These are phyloP conservation scores for Diabrotica undecimpunctata DNA, from an alignment of 1,140 invertebrate species.

Conservation along the genomic window DNA sequence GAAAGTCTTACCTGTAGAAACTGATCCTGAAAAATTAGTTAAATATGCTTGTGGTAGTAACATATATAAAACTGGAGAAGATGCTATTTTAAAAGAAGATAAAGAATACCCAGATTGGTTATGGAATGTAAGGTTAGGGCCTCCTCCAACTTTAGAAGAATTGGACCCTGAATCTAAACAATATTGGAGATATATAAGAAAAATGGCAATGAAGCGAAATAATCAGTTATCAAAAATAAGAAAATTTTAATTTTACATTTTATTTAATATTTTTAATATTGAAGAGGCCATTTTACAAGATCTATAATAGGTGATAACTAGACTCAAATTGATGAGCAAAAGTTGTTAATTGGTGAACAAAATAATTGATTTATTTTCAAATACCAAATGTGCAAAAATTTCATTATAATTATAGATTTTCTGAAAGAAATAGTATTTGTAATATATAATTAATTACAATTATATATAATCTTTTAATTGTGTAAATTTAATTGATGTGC, in stretches of 20 bases:
- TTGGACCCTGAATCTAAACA: constrained; percentile 73
- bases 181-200: constrained; percentile 74
- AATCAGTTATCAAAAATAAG: constrained; percentile 57
- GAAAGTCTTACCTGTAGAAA: constrained; percentile 78
- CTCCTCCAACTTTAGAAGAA: constrained; percentile 62
- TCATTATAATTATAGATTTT: too few species aligned
- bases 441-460: too few species aligned
- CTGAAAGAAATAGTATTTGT: too few species aligned
- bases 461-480: too few species aligned
- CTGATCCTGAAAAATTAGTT: constrained; percentile 74
- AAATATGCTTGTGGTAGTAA: constrained; percentile 85
- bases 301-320: too few species aligned
- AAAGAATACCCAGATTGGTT: constrained; percentile 92
- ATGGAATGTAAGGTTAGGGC: constrained; percentile 68
- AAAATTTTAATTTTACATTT: constrained; percentile 46
- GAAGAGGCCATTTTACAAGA: too few species aligned
- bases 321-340: too few species aligned
- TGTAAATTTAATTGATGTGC: too few species aligned
- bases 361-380: too few species aligned
- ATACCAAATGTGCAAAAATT: too few species aligned
- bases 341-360: too few species aligned
- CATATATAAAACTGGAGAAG: constrained; percentile 72
- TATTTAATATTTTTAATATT: too few species aligned
- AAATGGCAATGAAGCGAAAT: constrained; percentile 57
- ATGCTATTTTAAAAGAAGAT: constrained; percentile 79